Percentiles rank a stretch among this genome's conserved stretches.
phyloP scores from a whole-genome alignment of 2,888 invertebrate species.

The Phyllotreta cruciferae region DNA sequence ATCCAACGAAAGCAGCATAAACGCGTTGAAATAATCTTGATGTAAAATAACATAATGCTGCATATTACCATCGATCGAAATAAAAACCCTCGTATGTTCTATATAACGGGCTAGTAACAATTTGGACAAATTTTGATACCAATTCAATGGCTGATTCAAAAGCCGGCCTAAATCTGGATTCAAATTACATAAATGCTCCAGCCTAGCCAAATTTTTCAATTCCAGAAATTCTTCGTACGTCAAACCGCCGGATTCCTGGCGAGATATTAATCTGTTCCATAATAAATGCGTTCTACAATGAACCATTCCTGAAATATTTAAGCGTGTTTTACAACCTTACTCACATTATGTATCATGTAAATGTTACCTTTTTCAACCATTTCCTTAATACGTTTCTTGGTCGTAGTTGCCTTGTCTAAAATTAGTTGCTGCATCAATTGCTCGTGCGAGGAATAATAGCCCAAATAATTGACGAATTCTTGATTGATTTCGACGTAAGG shows the following conservation, averaged over 20 bases:
- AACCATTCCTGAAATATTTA: constrained; percentile 61
- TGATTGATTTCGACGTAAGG: constrained; percentile 60
- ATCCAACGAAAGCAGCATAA: constrained; percentile 71
- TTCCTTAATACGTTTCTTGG: constrained; percentile 64
- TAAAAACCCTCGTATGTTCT: constrained; percentile 66
- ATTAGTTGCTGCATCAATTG: constrained; percentile 70
- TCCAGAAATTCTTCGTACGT: constrained; percentile 71
- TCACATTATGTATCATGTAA: not conserved
- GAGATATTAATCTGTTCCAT: constrained; percentile 71
- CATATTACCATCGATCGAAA: constrained; percentile 65
- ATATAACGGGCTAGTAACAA: constrained; percentile 67
- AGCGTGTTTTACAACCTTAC: not conserved
- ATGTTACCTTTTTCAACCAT: constrained; percentile 68
- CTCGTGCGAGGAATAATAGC: constrained; percentile 73
- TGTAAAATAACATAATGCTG: constrained; percentile 70
- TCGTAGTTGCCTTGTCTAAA: constrained; percentile 64
- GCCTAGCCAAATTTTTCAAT: constrained; percentile 66
- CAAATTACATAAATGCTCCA: constrained; percentile 65
- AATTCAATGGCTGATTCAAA: constrained; percentile 68
- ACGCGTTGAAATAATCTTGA: constrained; percentile 69
- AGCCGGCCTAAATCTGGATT: constrained; percentile 66
- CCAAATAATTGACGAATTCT: constrained; percentile 73
- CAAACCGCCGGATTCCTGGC: constrained; percentile 61
- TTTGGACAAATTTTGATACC: constrained; percentile 72
- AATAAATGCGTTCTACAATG: constrained; percentile 74